Percentiles rank a stretch among this genome's conserved stretches.
Evolutionary conservation across 35 echinoderm and acorn worm species (phyloP).

Genomic region (Anneissia japonica): DNA sequence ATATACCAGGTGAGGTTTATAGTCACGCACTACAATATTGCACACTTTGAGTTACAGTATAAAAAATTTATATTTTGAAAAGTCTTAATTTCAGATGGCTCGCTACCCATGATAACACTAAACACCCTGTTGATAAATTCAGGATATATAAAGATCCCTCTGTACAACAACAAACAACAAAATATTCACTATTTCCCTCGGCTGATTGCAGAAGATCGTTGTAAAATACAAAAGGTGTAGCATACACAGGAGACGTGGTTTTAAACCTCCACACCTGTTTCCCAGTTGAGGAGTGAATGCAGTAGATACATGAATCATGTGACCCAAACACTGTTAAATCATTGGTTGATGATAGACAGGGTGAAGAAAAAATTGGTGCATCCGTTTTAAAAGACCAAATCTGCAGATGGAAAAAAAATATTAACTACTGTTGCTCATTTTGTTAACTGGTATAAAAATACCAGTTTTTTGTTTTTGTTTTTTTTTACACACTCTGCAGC

Average conservation of each 20-base stretch:
- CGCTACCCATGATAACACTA: not conserved
- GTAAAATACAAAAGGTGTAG: conserved; percentile 47
- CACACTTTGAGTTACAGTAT: no score
- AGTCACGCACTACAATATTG: no score
- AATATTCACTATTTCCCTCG: not conserved
- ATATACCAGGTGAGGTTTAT: no score
- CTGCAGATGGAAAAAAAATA: conserved; percentile 17
- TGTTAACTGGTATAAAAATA: no score
- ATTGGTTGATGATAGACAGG: conserved; percentile 14
- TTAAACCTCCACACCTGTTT: conserved; percentile 16
- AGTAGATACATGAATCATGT: conserved; percentile 52
- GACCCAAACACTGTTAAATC: conserved; percentile 50
- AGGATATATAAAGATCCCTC: conserved; percentile 27
- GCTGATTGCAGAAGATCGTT: not conserved
- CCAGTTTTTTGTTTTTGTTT: no score
- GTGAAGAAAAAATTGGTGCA: conserved; percentile 71
- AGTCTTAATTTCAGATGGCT: no score
- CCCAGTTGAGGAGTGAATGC: conserved; percentile 27
- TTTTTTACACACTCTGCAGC: no score
- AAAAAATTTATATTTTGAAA: no score
- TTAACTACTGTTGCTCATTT: no score
- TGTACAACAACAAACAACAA: conserved; percentile 34
- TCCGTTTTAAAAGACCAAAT: conserved; percentile 32
- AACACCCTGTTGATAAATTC: conserved; percentile 28
- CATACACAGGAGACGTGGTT: conserved; percentile 28